Evolutionary conservation across 2,888 invertebrate species (phyloP).

Genomic region (Blastobasis lacticolella): DNA sequence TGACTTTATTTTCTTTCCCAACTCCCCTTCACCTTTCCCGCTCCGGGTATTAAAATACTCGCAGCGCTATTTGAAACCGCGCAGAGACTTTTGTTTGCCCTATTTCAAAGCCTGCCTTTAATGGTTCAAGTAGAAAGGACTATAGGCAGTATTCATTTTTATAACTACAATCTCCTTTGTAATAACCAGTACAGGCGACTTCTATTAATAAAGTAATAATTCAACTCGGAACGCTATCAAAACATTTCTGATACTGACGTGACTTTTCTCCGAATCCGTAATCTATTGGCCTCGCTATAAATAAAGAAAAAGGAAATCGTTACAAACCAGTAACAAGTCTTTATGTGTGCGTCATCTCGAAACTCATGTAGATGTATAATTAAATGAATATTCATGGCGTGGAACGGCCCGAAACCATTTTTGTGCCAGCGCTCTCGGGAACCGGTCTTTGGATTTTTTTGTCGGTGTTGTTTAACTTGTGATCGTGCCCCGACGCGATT

Average conservation of each 20-base stretch:
- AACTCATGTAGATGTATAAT: constrained; percentile 44
- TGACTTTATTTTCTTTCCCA: constrained; percentile 37
- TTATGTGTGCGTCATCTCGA: constrained; percentile 51
- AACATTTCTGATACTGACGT: no score
- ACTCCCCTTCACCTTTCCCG: constrained; percentile 26
- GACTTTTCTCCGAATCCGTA: not conserved
- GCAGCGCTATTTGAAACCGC: constrained; percentile 22
- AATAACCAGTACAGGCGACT: no score
- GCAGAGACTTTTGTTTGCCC: constrained; percentile 24
- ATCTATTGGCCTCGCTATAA: constrained; percentile 30
- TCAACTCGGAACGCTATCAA: no score
- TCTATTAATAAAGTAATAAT: no score
- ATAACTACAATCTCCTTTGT: no score
- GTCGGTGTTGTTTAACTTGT: constrained; percentile 49
- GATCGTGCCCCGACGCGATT: constrained; percentile 45
- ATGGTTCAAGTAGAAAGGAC: constrained; percentile 2
- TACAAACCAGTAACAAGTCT: constrained; percentile 35
- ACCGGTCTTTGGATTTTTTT: constrained; percentile 51
- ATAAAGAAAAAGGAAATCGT: constrained; percentile 36
- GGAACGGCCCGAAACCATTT: constrained; percentile 51
- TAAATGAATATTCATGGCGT: constrained; percentile 59
- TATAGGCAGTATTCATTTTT: no score
- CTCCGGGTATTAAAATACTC: constrained; percentile 25
- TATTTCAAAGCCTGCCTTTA: constrained; percentile 19
- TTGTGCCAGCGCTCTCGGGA: constrained; percentile 39